Evolutionary conservation across 2,113 vertebrate species (phyloP).

Genomic region (Chaetops frenatus): DNA sequence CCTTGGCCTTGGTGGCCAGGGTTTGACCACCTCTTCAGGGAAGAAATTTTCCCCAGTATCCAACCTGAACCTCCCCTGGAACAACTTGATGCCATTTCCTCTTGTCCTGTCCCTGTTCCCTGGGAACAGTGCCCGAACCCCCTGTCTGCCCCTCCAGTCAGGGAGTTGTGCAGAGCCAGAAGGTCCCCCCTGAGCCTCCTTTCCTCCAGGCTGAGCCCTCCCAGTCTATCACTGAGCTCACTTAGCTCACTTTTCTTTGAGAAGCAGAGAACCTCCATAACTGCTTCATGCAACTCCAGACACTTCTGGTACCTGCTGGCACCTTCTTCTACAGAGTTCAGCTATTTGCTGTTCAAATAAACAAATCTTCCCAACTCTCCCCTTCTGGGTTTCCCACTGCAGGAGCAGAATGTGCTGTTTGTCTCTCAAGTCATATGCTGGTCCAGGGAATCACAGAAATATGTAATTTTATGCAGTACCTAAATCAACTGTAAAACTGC

Average conservation of each 20-base stretch:
- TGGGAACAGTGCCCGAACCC: accelerated
- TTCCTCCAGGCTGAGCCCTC: neutral
- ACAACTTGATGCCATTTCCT: accelerated
- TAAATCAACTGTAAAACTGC: neutral
- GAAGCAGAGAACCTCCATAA: neutral
- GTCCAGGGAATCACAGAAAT: neutral
- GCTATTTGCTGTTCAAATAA: neutral
- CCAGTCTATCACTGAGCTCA: neutral
- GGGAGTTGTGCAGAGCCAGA: neutral
- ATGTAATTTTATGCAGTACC: neutral
- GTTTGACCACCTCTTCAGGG: neutral
- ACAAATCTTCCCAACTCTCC: neutral
- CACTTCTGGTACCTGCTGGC: neutral
- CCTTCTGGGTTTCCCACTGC: neutral
- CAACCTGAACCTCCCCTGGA: neutral
- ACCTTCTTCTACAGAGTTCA: neutral
- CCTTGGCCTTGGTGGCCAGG: too few species aligned
- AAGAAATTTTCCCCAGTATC: neutral
- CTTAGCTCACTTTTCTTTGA: neutral
- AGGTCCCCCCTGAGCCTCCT: neutral
- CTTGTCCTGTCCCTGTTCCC: neutral
- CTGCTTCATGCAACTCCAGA: neutral
- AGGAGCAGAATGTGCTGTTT: neutral
- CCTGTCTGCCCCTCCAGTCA: neutral
- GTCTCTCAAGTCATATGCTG: neutral